These are phyloP conservation scores for Hemicordylus capensis DNA, from an alignment of 2,113 vertebrate species.

Conservation along the genomic window DNA sequence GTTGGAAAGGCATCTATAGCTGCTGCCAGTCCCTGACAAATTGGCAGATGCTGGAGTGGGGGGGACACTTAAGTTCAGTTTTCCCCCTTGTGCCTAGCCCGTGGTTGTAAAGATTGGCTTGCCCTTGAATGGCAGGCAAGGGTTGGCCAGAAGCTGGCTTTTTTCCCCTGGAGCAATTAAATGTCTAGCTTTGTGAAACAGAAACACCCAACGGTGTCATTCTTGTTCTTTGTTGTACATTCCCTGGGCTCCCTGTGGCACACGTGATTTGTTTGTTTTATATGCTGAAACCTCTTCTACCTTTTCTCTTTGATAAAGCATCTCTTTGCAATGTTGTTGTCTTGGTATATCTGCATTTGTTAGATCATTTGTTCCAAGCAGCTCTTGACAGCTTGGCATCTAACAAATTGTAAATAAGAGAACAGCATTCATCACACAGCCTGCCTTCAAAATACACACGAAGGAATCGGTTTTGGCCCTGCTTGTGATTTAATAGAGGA, in stretches of 20 bases:
- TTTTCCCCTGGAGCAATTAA: slow-evolving; percentile 19
- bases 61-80: slow-evolving; percentile 46
- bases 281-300: neutral
- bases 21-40: neutral
- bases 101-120: slow-evolving; percentile 11
- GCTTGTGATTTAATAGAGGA: neutral
- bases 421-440: neutral
- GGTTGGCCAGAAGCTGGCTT: slow-evolving; percentile 4
- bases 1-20: neutral
- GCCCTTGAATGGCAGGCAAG: slow-evolving; percentile 45
- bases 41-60: slow-evolving; percentile 29
- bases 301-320: rapidly evolving
- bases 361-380: neutral
- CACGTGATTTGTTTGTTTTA: neutral
- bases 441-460: slow-evolving; percentile 16
- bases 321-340: neutral
- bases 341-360: neutral
- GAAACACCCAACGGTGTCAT: neutral
- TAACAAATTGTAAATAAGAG: neutral
- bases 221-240: neutral
- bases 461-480: slow-evolving; percentile 8
- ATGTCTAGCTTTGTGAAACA: neutral
- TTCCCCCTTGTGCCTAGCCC: neutral
- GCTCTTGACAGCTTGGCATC: rapidly evolving
- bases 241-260: neutral